These are phyloP conservation scores for Furcifer pardalis DNA, from an alignment of 2,797 vertebrate species.

Conservation along the genomic window DNA sequence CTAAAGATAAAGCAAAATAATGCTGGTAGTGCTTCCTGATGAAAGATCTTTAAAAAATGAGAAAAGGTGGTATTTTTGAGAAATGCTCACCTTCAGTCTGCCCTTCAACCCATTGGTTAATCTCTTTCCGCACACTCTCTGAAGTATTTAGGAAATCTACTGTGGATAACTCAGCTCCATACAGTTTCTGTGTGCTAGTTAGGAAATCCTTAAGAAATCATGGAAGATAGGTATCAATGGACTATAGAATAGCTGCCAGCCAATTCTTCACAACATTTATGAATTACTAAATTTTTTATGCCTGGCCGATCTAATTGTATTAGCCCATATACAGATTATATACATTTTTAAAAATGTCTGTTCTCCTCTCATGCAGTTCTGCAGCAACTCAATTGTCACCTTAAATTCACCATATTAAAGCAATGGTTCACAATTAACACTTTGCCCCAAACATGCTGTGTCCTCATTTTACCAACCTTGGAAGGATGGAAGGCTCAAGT, in stretches of 20 bases:
- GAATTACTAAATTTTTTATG: no score
- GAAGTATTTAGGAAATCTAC: conserved; percentile 84
- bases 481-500: no score
- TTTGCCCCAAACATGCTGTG: no score
- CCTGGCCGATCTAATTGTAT: background rate
- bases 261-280: background rate
- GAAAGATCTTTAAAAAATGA: background rate
- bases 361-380: background rate
- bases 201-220: conserved; percentile 81
- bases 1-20: background rate
- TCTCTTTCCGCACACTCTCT: conserved; percentile 79
- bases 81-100: conserved; percentile 85
- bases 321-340: background rate
- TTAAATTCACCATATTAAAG: no score
- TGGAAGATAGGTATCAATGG: conserved; percentile 21
- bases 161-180: conserved; percentile 85
- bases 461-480: no score
- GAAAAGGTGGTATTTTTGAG: background rate
- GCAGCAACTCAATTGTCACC: background rate
- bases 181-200: conserved; percentile 80
- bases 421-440: no score
- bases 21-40: background rate
- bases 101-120: conserved; percentile 91
- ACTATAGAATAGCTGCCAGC: background rate
- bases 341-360: no score